Conservation (phyloP, 2,888 invertebrate genomes). For the Conistra vaccinii region DNA sequence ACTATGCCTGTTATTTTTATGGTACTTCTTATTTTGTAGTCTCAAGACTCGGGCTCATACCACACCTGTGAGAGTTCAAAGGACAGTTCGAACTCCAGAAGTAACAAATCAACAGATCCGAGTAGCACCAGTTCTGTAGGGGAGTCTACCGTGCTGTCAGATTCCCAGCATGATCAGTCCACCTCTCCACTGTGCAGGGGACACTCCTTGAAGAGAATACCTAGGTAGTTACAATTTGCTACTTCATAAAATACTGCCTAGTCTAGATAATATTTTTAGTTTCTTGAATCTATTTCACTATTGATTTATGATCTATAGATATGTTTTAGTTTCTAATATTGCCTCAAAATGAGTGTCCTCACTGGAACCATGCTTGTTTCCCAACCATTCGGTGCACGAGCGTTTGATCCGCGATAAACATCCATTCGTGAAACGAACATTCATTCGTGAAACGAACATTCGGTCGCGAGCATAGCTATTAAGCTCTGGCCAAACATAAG, state of each 20-base stretch:
- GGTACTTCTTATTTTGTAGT: slow-evolving; percentile 70
- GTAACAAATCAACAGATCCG: slow-evolving; percentile 85
- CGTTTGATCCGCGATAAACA: background rate
- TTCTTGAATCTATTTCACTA: background rate
- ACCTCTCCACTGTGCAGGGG: slow-evolving; percentile 90
- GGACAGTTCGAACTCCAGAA: slow-evolving; percentile 81
- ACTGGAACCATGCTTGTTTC: background rate
- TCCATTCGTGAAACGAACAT: background rate
- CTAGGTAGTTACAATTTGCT: slow-evolving; percentile 77
- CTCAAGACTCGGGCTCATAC: slow-evolving; percentile 85
- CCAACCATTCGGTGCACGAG: background rate
- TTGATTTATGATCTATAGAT: background rate
- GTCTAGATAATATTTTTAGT: background rate
- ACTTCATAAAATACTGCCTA: background rate
- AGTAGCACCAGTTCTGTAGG: slow-evolving; percentile 87
- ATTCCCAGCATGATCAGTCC: slow-evolving; percentile 90
- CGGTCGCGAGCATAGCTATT: background rate
- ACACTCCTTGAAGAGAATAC: slow-evolving; percentile 87
- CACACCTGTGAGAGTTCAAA: slow-evolving; percentile 89
- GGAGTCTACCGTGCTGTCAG: slow-evolving; percentile 85
- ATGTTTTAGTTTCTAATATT: background rate
- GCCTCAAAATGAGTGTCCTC: background rate
- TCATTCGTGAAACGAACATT: background rate
- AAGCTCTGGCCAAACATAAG: background rate
- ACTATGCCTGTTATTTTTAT: background rate